These are phyloP conservation scores for Peromyscus maniculatus DNA, from an alignment of 2,113 vertebrate species.

Conservation along the genomic window DNA sequence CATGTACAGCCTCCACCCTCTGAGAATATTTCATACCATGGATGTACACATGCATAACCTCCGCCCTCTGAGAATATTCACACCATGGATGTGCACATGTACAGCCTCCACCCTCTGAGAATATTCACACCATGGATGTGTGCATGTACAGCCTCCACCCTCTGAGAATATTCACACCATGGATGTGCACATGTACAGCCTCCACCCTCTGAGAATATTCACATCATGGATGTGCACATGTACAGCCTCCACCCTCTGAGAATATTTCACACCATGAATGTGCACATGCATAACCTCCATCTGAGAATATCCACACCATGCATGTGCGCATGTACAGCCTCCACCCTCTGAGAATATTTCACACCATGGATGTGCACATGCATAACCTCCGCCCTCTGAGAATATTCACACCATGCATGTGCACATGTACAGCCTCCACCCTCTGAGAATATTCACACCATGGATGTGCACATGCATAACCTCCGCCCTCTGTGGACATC, in stretches of 20 bases:
- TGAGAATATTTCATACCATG: neutral
- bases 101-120: neutral
- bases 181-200: neutral
- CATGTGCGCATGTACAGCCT: rapidly evolving
- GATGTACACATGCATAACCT: neutral
- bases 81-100: neutral
- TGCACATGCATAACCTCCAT: neutral
- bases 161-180: neutral
- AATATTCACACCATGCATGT: neutral
- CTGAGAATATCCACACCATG: neutral
- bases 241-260: neutral
- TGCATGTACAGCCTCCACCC: rapidly evolving
- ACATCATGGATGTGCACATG: neutral
- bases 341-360: neutral
- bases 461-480: rapidly evolving
- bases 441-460: neutral
- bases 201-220: neutral
- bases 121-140: neutral
- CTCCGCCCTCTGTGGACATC: neutral
- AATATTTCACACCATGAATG: neutral
- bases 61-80: neutral
- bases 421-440: neutral
- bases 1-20: neutral
- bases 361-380: neutral
- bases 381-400: neutral